Conservation (phyloP, 2,797 vertebrate species). For the Masticophis lateralis region DNA sequence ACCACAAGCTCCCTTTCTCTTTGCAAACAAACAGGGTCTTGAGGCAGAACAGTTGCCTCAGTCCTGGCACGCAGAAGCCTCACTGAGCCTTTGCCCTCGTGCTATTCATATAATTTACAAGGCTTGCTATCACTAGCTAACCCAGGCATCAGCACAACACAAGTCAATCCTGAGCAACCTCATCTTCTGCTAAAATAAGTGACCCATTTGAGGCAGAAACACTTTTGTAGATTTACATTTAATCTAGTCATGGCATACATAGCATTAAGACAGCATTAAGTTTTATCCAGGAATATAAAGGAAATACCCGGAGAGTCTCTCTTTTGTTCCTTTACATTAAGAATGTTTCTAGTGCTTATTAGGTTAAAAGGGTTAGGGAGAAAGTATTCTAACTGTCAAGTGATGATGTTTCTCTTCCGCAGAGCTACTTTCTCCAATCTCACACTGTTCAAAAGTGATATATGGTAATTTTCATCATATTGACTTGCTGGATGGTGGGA, state of each 20-base stretch:
- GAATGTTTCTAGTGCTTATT: background rate
- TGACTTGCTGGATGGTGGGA: background rate
- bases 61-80: slow-evolving; percentile 40
- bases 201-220: background rate
- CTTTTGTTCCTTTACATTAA: background rate
- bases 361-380: background rate
- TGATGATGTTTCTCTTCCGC: background rate
- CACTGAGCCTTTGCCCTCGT: slow-evolving; percentile 40
- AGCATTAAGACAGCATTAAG: background rate
- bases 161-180: background rate
- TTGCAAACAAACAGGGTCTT: slow-evolving; percentile 72
- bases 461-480: background rate
- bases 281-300: background rate
- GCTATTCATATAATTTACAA: slow-evolving; percentile 11
- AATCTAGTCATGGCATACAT: background rate
- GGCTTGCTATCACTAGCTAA: background rate
- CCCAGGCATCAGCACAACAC: slow-evolving; percentile 18
- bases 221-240: background rate
- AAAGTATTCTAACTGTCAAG: background rate
- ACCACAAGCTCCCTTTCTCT: slow-evolving; percentile 74
- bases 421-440: background rate
- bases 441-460: background rate
- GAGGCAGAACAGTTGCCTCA: slow-evolving; percentile 54
- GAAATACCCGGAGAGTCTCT: background rate
- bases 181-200: background rate